These are phyloP conservation scores for Apostichopus californicus DNA, from an alignment of 35 echinoderm and acorn worm species.

Conservation along the genomic window DNA sequence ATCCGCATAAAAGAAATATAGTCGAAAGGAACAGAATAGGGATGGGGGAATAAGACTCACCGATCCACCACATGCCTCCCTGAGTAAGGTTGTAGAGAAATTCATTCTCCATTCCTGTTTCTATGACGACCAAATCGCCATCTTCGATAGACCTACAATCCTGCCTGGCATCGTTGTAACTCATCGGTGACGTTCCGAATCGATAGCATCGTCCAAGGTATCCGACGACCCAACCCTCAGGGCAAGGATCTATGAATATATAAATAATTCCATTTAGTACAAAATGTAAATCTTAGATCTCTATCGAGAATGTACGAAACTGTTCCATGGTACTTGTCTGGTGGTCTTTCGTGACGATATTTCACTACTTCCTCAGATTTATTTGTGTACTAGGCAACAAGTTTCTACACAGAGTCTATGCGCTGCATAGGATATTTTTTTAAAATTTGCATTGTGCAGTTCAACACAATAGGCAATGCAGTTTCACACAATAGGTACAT, in stretches of 20 bases:
- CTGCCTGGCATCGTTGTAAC: slow-evolving; percentile 64
- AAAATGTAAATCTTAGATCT: too few relatives aligned
- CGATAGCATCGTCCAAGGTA: slow-evolving; percentile 74
- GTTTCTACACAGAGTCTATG: too few relatives aligned
- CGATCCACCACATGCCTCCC: slow-evolving; percentile 84
- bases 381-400: too few relatives aligned
- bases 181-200: slow-evolving; percentile 27
- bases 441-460: too few relatives aligned
- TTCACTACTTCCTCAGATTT: too few relatives aligned
- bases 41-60: slow-evolving; percentile 50
- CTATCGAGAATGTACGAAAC: too few relatives aligned
- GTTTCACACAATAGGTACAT: too few relatives aligned
- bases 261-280: not conserved
- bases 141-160: slow-evolving; percentile 66
- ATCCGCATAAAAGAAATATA: too few relatives aligned
- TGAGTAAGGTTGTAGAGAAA: slow-evolving; percentile 65
- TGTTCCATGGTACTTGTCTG: too few relatives aligned
- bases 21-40: not conserved
- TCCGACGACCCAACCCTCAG: slow-evolving; percentile 73
- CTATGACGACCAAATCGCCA: slow-evolving; percentile 92
- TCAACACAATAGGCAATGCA: too few relatives aligned
- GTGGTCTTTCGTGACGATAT: too few relatives aligned
- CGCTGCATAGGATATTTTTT: too few relatives aligned
- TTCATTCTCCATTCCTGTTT: slow-evolving; percentile 67
- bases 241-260: slow-evolving; percentile 64